These are phyloP conservation scores for Phymastichus coffea DNA, from an alignment of 1,140 invertebrate species.

Conservation along the genomic window DNA sequence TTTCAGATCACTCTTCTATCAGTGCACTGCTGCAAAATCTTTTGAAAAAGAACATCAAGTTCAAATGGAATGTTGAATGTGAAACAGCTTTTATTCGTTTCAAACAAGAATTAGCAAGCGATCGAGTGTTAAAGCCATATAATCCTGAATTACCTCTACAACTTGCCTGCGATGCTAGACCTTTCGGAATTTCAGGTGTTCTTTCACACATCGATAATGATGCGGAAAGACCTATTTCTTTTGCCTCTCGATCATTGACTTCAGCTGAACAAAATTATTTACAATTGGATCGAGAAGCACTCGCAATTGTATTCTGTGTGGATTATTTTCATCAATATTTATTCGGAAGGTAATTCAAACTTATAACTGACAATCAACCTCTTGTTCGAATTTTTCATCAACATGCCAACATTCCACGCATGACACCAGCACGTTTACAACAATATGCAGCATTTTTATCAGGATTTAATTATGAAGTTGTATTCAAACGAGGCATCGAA, in stretches of 20 bases:
- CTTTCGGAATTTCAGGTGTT: constrained; percentile 39
- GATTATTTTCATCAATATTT: constrained; percentile 51
- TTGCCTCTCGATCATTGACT: constrained; percentile 50
- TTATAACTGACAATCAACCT: constrained; percentile 45
- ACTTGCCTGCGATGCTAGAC: constrained; percentile 39
- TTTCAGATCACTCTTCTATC: constrained; percentile 34
- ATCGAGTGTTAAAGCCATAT: constrained; percentile 33
- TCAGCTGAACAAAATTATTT: constrained; percentile 51
- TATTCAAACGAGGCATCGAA: constrained; percentile 22
- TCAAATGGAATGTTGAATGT: constrained; percentile 30
- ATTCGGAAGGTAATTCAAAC: constrained; percentile 38
- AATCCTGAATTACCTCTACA: constrained; percentile 15
- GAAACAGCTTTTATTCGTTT: constrained; percentile 53
- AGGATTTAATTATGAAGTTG: constrained; percentile 33
- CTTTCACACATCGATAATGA: constrained; percentile 36
- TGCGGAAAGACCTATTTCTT: constrained; percentile 47
- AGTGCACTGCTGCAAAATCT: constrained; percentile 25
- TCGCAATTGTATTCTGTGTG: constrained; percentile 53
- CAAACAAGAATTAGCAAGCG: constrained; percentile 36
- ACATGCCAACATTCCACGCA: constrained; percentile 34
- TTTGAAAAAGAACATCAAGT: constrained; percentile 25
- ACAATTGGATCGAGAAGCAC: constrained; percentile 54
- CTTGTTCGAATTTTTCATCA: constrained; percentile 39
- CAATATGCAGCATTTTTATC: constrained; percentile 35
- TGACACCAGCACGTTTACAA: constrained; percentile 33